Conservation (phyloP, 2,888 invertebrate genomes). For the Athrips mouffetella region DNA sequence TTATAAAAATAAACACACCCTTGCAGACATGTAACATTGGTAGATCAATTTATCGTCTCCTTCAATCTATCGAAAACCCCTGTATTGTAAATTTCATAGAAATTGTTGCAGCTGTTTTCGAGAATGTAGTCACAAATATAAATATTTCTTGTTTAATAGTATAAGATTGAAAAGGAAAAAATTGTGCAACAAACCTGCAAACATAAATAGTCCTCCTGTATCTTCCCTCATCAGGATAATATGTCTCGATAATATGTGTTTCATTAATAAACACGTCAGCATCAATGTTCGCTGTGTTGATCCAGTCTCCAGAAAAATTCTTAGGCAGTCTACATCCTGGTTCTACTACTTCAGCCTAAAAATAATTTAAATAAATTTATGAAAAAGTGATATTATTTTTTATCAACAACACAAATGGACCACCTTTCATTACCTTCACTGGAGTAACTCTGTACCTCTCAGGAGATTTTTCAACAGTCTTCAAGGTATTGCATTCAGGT, state of each 20-base stretch:
- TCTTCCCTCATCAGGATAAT: slow-evolving; percentile 94
- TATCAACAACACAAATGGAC: background rate
- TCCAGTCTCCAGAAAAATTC: slow-evolving; percentile 97
- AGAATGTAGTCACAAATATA: too few relatives aligned
- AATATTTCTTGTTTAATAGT: background rate
- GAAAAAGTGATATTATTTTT: background rate
- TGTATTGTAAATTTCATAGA: too few relatives aligned
- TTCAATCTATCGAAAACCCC: too few relatives aligned
- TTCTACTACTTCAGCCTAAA: slow-evolving; percentile 89
- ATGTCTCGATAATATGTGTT: slow-evolving; percentile 97
- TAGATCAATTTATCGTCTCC: too few relatives aligned
- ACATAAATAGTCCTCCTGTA: slow-evolving; percentile 94
- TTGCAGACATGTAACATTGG: too few relatives aligned
- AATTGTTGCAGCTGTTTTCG: too few relatives aligned
- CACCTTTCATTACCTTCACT: slow-evolving; percentile 73
- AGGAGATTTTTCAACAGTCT: slow-evolving; percentile 95
- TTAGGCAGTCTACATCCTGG: slow-evolving; percentile 95
- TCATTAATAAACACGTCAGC: slow-evolving; percentile 96
- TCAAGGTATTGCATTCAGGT: slow-evolving; percentile 94
- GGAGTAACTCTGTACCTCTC: slow-evolving; percentile 92
- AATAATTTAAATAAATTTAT: slow-evolving; percentile 20
- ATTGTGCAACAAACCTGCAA: slow-evolving; percentile 80
- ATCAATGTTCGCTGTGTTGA: slow-evolving; percentile 97
- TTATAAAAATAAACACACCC: too few relatives aligned
- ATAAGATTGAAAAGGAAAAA: too few relatives aligned